A percentile compares a stretch with the other conserved stretches of the same genome.
Evolutionary conservation across 2,888 invertebrate species (phyloP).

Genomic region (Tipula lateralis): DNA sequence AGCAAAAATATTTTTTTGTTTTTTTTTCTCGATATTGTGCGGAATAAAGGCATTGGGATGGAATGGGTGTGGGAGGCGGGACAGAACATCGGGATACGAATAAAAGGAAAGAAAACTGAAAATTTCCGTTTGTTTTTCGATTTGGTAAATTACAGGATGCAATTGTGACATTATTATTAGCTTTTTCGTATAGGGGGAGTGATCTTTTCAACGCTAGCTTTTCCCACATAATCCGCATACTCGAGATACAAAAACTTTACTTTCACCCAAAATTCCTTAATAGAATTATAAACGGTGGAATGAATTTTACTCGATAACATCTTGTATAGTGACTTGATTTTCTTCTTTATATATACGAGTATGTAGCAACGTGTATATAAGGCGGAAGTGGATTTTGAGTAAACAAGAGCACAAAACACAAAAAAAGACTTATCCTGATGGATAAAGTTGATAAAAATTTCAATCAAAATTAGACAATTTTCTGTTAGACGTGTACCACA

Average conservation of each 20-base stretch:
- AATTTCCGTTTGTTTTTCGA: constrained; percentile 16
- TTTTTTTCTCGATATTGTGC: not conserved
- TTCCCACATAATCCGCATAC: not conserved
- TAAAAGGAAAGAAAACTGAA: not conserved
- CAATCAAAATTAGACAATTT: constrained; percentile 24
- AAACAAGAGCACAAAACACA: not conserved
- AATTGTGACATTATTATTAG: constrained; percentile 19
- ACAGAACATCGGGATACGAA: not conserved
- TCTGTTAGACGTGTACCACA: not conserved
- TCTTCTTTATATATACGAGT: not conserved
- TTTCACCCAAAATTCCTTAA: not conserved
- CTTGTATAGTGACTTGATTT: not conserved
- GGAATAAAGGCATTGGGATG: not conserved
- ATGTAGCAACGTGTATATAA: not conserved
- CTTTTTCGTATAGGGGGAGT: not conserved
- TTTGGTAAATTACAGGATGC: constrained; percentile 1
- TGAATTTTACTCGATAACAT: not conserved
- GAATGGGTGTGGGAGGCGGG: no score
- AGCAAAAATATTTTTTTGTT: not conserved
- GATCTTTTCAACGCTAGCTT: not conserved
- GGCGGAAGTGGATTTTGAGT: not conserved
- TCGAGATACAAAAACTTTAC: not conserved
- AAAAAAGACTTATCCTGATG: not conserved
- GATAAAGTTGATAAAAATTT: constrained; percentile 19
- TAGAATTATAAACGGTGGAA: constrained; percentile 11